A percentile compares a stretch with the other conserved stretches of the same genome.
These are phyloP conservation scores for Microtus pennsylvanicus DNA, from an alignment of 2,113 vertebrate genomes.

Conservation along the genomic window DNA sequence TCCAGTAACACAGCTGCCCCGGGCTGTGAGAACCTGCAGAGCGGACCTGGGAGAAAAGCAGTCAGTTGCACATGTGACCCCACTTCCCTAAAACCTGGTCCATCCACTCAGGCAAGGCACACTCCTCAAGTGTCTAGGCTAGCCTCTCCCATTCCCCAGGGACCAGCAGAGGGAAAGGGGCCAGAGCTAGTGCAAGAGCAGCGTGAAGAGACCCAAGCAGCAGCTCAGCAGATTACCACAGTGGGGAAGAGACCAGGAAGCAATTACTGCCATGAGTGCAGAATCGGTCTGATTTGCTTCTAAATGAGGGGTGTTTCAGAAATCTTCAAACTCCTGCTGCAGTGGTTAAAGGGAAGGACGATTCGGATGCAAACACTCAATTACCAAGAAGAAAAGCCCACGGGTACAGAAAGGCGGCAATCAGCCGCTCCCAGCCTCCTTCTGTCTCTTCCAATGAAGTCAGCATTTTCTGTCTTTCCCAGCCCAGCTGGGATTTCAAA, in stretches of 20 bases:
- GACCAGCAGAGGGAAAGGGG: neutral
- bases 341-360: neutral
- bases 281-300: conserved; percentile 59
- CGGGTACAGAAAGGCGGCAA: conserved; percentile 15
- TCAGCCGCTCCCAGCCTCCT: conserved; percentile 4
- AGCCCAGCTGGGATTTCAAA: conserved; percentile 64
- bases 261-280: neutral
- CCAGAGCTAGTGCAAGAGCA: neutral
- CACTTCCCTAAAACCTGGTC: neutral
- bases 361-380: conserved; percentile 27
- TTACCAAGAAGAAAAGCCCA: conserved; percentile 13
- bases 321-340: conserved; percentile 45
- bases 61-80: neutral
- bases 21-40: neutral
- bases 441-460: conserved; percentile 54
- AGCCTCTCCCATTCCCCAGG: neutral
- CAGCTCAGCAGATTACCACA: neutral
- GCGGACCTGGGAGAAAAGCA: neutral
- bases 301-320: neutral
- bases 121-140: neutral
- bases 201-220: neutral
- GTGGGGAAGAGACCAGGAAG: conserved; percentile 38
- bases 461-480: neutral
- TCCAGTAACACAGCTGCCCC: neutral
- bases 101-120: rapidly evolving